Percentiles rank a stretch among this genome's conserved stretches.
Evolutionary conservation across 2,113 vertebrate genomes (phyloP).

Genomic region (Anhinga anhinga): DNA sequence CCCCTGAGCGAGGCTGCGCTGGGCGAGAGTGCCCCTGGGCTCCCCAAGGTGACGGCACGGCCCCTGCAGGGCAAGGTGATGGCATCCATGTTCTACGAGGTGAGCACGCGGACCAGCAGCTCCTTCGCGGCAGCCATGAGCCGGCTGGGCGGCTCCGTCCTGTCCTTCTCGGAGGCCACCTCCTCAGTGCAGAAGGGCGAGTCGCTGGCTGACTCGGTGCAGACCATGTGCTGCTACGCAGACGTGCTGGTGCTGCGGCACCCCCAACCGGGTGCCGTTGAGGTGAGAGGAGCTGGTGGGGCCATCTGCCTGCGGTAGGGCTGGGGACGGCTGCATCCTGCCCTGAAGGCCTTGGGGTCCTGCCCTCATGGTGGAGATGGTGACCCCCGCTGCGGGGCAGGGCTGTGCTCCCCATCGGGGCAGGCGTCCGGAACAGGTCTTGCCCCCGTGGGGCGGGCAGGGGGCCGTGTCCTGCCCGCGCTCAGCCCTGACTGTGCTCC

Average conservation of each 20-base stretch:
- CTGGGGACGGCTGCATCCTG: accelerated
- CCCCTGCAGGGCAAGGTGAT: constrained; percentile 88
- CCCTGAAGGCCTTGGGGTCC: background rate
- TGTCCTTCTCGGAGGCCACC: constrained; percentile 90
- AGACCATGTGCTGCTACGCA: constrained; percentile 95
- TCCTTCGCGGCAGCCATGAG: constrained; percentile 93
- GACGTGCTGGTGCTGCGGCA: constrained; percentile 93
- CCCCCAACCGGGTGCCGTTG: constrained; percentile 87
- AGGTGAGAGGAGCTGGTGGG: constrained; percentile 74
- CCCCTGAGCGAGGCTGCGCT: accelerated
- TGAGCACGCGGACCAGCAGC: constrained; percentile 94
- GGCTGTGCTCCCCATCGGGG: accelerated
- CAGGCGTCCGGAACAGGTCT: accelerated
- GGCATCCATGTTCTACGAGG: constrained; percentile 98
- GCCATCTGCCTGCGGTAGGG: background rate
- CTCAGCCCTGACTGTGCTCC: background rate
- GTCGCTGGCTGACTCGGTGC: constrained; percentile 89
- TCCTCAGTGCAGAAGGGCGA: constrained; percentile 96
- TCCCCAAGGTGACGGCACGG: accelerated
- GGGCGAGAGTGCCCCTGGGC: accelerated
- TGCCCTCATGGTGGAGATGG: accelerated
- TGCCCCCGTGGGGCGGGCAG: accelerated
- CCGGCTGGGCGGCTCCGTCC: constrained; percentile 88
- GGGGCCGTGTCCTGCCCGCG: accelerated
- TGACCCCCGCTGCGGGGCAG: accelerated